Evolutionary conservation across 1,140 invertebrate species (phyloP), one percentile per base, ranked within the genome.

Genomic region (Cardiocondyla obscurior): DNA sequence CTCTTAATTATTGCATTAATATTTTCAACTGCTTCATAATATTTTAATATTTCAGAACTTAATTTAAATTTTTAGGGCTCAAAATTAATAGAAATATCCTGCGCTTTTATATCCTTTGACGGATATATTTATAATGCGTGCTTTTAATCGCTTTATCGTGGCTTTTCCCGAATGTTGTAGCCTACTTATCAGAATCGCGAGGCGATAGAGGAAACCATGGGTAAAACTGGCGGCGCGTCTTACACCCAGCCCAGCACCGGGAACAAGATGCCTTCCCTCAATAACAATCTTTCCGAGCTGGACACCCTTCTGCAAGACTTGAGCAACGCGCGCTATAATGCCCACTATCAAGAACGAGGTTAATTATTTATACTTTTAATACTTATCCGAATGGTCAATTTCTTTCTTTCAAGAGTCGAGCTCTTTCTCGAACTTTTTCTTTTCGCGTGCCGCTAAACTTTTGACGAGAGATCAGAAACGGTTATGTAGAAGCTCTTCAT

Each of bases 241-340:
- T 92, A 90, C 57, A 84, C 86, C 30, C 91, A 91, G 83, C 81
- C 64, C 76, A 85, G 81, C 39, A 84, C 83, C 44, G 88, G 90
- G 19, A 91, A 91, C 4, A 95, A 94, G 88, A 93, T 94, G 90
- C 95, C 95, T 30, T 94, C 95, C 1, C 94, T 96, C 30, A 96
- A 96, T 89, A 97, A 96, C 53, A 98, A 98, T 94, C 95, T 99
- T 28, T 98, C 97, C 0, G 98, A 99, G 94, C 92, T 99, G 89
- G 98, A 99, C 93, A 97, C 96, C 30, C 95, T 99, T 58, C 95
- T 99, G 72, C 96, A 99, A 91, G 98, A 99, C 93, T 94, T 99
- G 83, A 99, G 98, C 94, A 97, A 97, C 89, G 97, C 97, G 0
- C 95, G 96, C 70, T 98, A 97, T 90, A 96, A 94, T 81, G 85